These are phyloP conservation scores for zebrafish (Danio rerio) DNA, from an alignment of 2,113 vertebrate genomes.

Conservation along the genomic window DNA sequence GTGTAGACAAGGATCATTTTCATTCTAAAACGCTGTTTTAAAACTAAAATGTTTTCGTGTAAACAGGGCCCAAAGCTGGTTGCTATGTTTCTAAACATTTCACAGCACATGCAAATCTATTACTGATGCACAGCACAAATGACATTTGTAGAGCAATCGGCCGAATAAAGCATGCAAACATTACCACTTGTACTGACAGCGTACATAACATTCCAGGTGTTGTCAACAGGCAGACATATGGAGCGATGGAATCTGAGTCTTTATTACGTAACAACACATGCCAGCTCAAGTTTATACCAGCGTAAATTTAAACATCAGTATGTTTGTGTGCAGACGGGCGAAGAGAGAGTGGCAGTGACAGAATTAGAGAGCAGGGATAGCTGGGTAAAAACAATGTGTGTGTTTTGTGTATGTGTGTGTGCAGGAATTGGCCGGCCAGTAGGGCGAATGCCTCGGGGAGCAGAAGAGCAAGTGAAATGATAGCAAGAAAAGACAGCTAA, in stretches of 20 bases:
- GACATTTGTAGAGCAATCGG: slow-evolving; percentile 30
- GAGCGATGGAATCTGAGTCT: neutral
- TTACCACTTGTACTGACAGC: slow-evolving; percentile 5
- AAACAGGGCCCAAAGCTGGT: too few relatives aligned
- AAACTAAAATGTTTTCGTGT: too few relatives aligned
- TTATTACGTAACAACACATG: slow-evolving; percentile 37
- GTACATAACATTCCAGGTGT: slow-evolving; percentile 10
- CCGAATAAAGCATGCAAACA: slow-evolving; percentile 11
- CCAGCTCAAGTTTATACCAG: slow-evolving; percentile 39
- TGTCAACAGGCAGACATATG: slow-evolving; percentile 30
- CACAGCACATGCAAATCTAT: neutral
- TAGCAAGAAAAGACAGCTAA: slow-evolving; percentile 32
- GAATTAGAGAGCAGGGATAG: slow-evolving; percentile 9
- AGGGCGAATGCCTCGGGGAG: slow-evolving; percentile 33
- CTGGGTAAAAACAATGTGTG: slow-evolving; percentile 1
- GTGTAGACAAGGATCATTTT: too few relatives aligned
- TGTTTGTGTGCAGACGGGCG: neutral
- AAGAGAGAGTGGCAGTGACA: slow-evolving; percentile 12
- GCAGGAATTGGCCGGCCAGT: slow-evolving; percentile 2
- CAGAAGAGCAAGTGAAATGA: slow-evolving; percentile 41
- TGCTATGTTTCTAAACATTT: too few relatives aligned
- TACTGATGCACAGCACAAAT: slow-evolving; percentile 30
- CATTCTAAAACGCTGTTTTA: too few relatives aligned
- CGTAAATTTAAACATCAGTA: slow-evolving; percentile 28
- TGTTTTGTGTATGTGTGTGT: neutral